Base-by-base conservation (phyloP, 2,797 vertebrate species). In the Natrix natrix region DNA sequence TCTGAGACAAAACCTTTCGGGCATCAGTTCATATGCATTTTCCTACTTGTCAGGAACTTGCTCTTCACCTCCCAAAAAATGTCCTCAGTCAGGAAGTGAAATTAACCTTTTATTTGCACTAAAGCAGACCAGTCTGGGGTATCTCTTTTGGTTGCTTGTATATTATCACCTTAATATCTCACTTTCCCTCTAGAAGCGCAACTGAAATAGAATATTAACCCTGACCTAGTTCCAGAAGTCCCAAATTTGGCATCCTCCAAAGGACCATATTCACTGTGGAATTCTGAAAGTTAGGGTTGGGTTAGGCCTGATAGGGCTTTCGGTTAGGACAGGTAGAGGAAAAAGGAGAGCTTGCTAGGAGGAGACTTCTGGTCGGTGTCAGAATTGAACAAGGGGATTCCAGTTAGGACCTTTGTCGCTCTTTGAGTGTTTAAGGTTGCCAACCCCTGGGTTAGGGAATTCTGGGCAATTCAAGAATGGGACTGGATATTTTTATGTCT, bases 1-100 rank as follows among this genome's bases (percentile, higher is more conserved):
- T 93, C 94, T 52, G 86, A 95, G 93, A 94, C 86, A 96, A 96
- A 96, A 96, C 32, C 83, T 92, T 96, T 97, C 43, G 95, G 93
- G 91, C 90, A 91, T 89, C 94, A 93, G 26, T 16, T 93, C 92
- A 88, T 6, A 24, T 91, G 52, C 20, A 66, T 94, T 95, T 92
- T 90, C 93, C 60, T 93, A 86, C 63, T 88, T 95, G 48, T 8
- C 87, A 66, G 91, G 89, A 5, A 52, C 94, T 54, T 90, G 92
- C 69, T 89, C 88, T 52, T 91, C 94, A 89, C 92, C 5, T 4
- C 48, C 48, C 48, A 5, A 95, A 95, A 60, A 43, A 91, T 96
- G 57, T 94, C 10, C 16, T 94, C 7, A 93, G 66, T 63, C 60
- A 1, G 2, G 89, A 4, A 90, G 86, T 1, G 87, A 2, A 96